Conservation (phyloP, 2,888 invertebrate species). For the Eupithecia abbreviata region DNA sequence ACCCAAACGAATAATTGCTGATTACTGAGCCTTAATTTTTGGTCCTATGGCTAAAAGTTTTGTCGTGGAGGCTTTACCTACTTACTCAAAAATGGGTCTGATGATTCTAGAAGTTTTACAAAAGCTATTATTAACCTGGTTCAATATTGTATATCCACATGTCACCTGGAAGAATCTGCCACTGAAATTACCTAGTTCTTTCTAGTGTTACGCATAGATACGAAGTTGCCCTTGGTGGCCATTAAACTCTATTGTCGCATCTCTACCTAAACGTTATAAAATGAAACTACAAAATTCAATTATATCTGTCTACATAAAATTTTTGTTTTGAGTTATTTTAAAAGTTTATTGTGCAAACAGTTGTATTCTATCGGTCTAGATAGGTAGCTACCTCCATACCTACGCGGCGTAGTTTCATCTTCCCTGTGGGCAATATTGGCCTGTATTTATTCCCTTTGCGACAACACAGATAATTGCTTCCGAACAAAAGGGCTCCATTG, state of each 20-base stretch:
- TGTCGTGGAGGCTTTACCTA: neutral
- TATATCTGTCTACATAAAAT: neutral
- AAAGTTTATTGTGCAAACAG: neutral
- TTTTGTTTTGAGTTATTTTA: neutral
- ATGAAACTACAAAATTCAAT: neutral
- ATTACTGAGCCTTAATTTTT: neutral
- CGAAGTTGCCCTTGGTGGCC: too few relatives aligned
- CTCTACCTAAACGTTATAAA: too few relatives aligned
- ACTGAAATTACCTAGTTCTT: too few relatives aligned
- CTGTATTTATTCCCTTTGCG: conserved; percentile 15
- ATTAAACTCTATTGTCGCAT: too few relatives aligned
- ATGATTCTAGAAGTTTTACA: neutral
- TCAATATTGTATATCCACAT: neutral
- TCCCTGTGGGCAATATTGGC: neutral
- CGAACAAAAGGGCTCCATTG: conserved; percentile 20
- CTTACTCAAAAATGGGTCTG: neutral
- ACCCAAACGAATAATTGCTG: neutral
- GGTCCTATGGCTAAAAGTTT: neutral
- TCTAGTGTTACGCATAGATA: too few relatives aligned
- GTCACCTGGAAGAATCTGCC: neutral
- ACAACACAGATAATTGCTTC: conserved; percentile 24
- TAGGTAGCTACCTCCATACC: neutral
- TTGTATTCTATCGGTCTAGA: neutral
- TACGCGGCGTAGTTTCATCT: conserved; percentile 1
- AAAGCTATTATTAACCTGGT: neutral